Base-by-base conservation (phyloP, 1,140 invertebrate species). In the Diorhabda sublineata region DNA sequence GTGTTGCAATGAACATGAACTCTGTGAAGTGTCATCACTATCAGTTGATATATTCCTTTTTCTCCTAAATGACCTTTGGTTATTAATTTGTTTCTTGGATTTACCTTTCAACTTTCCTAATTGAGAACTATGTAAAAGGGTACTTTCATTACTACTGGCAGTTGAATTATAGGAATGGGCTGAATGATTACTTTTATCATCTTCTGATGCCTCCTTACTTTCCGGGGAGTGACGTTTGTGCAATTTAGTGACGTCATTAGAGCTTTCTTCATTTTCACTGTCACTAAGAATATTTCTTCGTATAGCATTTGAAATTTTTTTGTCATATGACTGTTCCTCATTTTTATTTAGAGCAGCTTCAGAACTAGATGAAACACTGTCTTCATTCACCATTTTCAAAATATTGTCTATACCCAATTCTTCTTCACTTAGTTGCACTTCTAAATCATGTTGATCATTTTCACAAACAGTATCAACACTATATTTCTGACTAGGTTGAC, bases 351-450 rank as follows among this genome's bases (percentile, higher is more conserved):
- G 26, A 26, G 26, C 26, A 26, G 26, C 26, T 26, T 26, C 26
- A 26, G 26, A 26, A 26, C 26, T 26, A 26, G 42, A 47, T 64
- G 9, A 64, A 41, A 45, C 42, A 58, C 43, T 52, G 58, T 67
- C 26, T 44, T 59, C 66, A 60, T 67, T 67, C 5, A 67, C 42
- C 42, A 47, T 59, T 45, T 58, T 42, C 11, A 67, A 47, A 5
- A 67, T 61, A 47, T 61, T 67, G 26, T 67, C 66, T 43, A 67
- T 45, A 3, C 8, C 41, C 59, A 47, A 60, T 58, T 52, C 47
- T 9, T 67, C 58, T 60, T 60, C 58, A 11, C 45, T 11, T 7
- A 42, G 44, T 58, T 57, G 57, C 3, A 58, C 9, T 66, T 66
- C 64, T 43, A 42, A 42, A 47, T 62, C 47, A 59, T 61, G 2